Evolutionary conservation across 2,797 vertebrate genomes (phyloP), one percentile per base, ranked within the genome.

Genomic region (Caiman crocodilus): DNA sequence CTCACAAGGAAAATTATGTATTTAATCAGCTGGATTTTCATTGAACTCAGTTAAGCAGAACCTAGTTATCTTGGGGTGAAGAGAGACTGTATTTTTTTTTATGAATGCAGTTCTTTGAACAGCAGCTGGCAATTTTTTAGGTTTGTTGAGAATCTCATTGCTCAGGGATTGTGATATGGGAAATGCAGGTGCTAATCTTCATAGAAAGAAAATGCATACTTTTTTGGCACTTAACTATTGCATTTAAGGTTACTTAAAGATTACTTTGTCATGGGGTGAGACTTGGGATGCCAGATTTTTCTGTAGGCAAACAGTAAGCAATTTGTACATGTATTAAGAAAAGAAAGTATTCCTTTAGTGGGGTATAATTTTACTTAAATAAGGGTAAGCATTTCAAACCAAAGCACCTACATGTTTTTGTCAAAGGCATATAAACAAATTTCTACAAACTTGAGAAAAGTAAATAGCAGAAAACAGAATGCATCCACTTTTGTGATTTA

Each of bases 121-220:
- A 60, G 84, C 67, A 57, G 67, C 61, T 95, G 87, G 87, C 57
- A 76, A 58, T 65, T 30, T n/a, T 94, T 64, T 28, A 30, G 4
- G 4, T 90, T 95, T 89, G 65, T 6, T 63, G 88, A 89, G 77
- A 81, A 75, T 84, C 6, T 17, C 90, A 60, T 5, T 93, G 21
- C 67, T 90, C 57, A 78, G 20, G 50, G 94, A 81, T 82, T 89
- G 50, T 83, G 28, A 76, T 87, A 73, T 5, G 79, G 60, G 67
- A 93, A 93, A 56, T 92, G 55, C 32, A 95, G 61, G 58, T 93
- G 67, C 94, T 94, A 17, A 35, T 89, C 71, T 96, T 65, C 35
- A n/a, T 87, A 94, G 89, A 92, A 93, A 76, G 86, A 87, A 92
- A 94, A 91, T 84, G 75, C 83, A 89, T 50, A 1, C 10, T 85